Conservation (phyloP, 2,113 vertebrate genomes). For the Cryptotis parvus region DNA sequence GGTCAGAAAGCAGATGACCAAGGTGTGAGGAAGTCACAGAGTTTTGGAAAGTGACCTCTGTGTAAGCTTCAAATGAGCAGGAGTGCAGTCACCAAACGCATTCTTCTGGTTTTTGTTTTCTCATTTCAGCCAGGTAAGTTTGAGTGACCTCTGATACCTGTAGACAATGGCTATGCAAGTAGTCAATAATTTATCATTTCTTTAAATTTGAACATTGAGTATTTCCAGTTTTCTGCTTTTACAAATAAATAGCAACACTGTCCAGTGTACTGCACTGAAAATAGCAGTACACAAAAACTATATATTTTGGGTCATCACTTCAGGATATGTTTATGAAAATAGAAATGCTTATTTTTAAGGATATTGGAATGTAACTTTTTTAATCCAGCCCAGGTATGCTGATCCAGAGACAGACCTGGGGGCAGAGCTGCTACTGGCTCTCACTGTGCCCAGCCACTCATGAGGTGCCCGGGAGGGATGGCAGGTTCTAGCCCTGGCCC, state of each 20-base stretch:
- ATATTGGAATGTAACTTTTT: not conserved
- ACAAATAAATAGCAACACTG: slow-evolving; percentile 42
- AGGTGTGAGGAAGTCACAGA: not conserved
- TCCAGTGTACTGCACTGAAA: too few species aligned
- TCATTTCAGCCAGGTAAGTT: not conserved
- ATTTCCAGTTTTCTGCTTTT: slow-evolving; percentile 21
- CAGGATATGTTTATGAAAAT: slow-evolving; percentile 28
- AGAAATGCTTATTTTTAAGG: not conserved
- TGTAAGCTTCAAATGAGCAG: not conserved
- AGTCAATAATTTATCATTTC: not conserved
- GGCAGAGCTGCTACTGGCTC: too few species aligned
- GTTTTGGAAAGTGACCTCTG: not conserved
- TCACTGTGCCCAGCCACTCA: too few species aligned
- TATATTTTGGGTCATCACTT: not conserved
- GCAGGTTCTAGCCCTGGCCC: too few species aligned
- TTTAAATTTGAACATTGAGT: not conserved
- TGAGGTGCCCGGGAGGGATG: too few species aligned
- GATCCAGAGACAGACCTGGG: too few species aligned
- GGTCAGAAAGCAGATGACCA: not conserved
- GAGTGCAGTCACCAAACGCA: not conserved
- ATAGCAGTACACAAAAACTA: not conserved
- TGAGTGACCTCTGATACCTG: not conserved
- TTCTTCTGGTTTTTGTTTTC: slow-evolving; percentile 41
- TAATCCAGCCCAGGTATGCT: too few species aligned
- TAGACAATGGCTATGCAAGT: not conserved